Evolutionary conservation across 2,113 vertebrate genomes (phyloP).

Genomic region (Procavia capensis): DNA sequence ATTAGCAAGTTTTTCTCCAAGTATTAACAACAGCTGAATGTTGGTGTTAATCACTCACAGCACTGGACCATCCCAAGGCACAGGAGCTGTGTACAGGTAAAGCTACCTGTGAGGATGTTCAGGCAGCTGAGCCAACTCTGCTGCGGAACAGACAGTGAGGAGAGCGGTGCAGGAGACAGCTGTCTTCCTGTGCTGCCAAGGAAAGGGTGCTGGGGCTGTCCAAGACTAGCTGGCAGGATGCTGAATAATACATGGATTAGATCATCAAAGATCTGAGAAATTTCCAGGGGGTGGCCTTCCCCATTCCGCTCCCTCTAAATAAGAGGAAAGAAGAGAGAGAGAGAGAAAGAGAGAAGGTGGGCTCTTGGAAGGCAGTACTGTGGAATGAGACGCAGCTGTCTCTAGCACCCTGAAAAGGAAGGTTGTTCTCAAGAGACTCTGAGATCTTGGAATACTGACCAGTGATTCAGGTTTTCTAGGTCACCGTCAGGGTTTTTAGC

Average conservation of each 20-base stretch:
- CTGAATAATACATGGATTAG: not conserved
- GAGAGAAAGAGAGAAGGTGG: not conserved
- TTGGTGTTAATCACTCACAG: not conserved
- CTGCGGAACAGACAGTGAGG: conserved; percentile 18
- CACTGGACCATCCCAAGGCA: conserved; percentile 3
- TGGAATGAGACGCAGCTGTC: not conserved
- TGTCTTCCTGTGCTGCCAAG: not conserved
- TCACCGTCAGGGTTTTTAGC: not conserved
- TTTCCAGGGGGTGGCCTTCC: not conserved
- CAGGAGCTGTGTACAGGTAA: conserved; percentile 20
- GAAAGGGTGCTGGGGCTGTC: not conserved
- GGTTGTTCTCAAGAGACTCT: not conserved
- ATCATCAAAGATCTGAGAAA: not conserved
- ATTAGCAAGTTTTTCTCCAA: conserved; percentile 19
- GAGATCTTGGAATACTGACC: not conserved
- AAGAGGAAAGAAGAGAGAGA: not conserved
- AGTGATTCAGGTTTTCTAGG: not conserved
- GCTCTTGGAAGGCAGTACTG: not conserved
- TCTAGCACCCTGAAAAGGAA: not conserved
- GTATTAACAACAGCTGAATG: conserved; percentile 6
- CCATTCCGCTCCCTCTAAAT: not conserved
- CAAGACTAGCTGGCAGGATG: not conserved
- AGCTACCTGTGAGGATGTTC: not conserved
- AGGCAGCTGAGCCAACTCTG: not conserved
- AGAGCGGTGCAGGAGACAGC: not conserved